Evolutionary conservation across 2,113 vertebrate species (phyloP), one percentile per base, ranked within the genome.

Genomic region (Osmerus mordax): DNA sequence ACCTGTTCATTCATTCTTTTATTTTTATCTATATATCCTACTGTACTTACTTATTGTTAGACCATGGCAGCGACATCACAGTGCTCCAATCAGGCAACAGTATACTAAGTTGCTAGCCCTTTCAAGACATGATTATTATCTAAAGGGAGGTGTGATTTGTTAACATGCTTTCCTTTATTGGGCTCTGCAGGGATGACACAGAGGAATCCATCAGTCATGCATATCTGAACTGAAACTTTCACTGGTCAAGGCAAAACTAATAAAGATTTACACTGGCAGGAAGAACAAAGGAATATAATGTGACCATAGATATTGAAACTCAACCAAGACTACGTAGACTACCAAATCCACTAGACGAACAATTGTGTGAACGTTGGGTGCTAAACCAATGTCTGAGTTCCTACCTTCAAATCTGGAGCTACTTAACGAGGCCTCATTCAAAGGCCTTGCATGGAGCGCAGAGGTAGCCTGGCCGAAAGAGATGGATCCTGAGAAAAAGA

Each of bases 341-440:
- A 2, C 58, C 16, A 65, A 15, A 1, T 25, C 16, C 23, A 19
- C 52, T 25, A 19, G 16, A 32, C n/a, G 12, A 9, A 29, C 23
- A 36, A n/a, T 53, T 11, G 29, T 41, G 63, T 18, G 18, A 36
- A 65, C 3, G 12, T 12, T 47, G 12, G 19, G 47, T n/a, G 32
- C 18, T 15, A 47, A 65, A 65, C 11, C 61, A 8, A 76, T 76
- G 74, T 25, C 74, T 53, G 74, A 76, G 51, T 60, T 76, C 25
- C 14, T 67, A n/a, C 36, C 74, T 2, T 9, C 5, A 32, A 65
- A 51, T 19, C n/a, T 67, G 21, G 56, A 62, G 25, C 55, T 51
- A 19, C 64, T 61, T n/a, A 32, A 64, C 3, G 12, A 55, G 23
- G n/a, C 58, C 9, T 21, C 13, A 15, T 63, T 58, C n/a, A 52